Evolutionary conservation across 2,113 vertebrate species (phyloP), one percentile per base, ranked within the genome.

Genomic region (Chloroceryle aenea): DNA sequence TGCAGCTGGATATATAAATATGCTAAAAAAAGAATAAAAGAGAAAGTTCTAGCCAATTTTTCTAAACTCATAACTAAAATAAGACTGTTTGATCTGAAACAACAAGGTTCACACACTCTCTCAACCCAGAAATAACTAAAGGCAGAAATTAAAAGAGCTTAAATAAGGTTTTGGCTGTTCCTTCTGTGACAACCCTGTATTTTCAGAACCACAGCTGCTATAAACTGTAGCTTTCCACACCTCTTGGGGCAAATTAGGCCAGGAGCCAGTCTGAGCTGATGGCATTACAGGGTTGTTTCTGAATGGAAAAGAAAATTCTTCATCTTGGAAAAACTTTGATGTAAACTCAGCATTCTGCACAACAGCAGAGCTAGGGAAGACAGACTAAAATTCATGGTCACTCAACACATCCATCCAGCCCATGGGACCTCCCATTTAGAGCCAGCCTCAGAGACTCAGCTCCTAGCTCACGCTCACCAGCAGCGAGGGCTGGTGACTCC

Each of bases 401-500:
- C 43, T 16, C 27, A 58, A 50, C 16, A 1, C 0, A 4, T 25
- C 71, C 12, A 16, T 12, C 14, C 15, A 87, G 55, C 40, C 32
- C 12, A 3, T 1, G 9, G 69, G 30, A 12, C 48, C 40, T 36
- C 25, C 45, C 16, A 2, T 9, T 14, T 11, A 18, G 53, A 29
- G 17, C 11, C 6, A 23, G 25, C 38, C 66, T 61, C 34, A 8
- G 36, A 4, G 4, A 18, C 7, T 30, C 53, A 55, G 7, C 53
- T 55, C 53, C 53, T 10, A 55, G 53, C 53, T 22, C 29, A 9
- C 23, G 0, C 56, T 34, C 30, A 25, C 9, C 7, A 14, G 29
- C 29, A 26, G 40, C 4, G 1, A 1, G 3, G n/a, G 8, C 47
- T 34, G 3, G 0, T 0, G 42, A 9, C 36, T 22, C 21, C 22